Conservation (phyloP, 2,113 vertebrate genomes). For the Herpetotheres cachinnans region DNA sequence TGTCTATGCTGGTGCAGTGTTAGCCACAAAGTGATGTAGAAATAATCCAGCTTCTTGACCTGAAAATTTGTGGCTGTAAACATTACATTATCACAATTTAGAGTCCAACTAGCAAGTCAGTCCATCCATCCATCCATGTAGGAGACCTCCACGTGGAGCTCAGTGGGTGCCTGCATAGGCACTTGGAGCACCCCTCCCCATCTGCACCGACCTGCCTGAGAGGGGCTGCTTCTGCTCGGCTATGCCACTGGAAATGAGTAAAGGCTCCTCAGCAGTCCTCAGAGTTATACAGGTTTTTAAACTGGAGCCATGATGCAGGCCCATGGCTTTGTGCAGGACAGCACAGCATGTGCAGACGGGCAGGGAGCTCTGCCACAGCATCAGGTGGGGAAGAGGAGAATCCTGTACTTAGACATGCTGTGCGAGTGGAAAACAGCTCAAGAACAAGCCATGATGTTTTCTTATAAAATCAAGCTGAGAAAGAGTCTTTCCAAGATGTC, state of each 20-base stretch:
- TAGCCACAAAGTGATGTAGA: background rate
- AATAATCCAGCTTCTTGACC: background rate
- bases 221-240: background rate
- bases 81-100: background rate
- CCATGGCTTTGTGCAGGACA: background rate
- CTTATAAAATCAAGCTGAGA: background rate
- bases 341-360: fast-evolving
- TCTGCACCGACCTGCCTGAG: background rate
- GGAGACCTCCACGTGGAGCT: background rate
- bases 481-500: background rate
- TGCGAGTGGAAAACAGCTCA: background rate
- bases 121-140: background rate
- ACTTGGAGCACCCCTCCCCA: background rate
- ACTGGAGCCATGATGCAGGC: background rate
- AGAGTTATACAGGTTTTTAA: background rate
- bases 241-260: background rate
- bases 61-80: background rate
- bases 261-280: background rate
- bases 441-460: background rate
- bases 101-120: background rate
- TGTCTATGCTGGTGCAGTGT: background rate
- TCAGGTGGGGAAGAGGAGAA: background rate
- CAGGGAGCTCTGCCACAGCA: background rate
- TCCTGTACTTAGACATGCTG: background rate
- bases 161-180: background rate